These are phyloP conservation scores for Stomatorhinus ivindoensis DNA, from an alignment of 2,113 vertebrate species.

Conservation along the genomic window DNA sequence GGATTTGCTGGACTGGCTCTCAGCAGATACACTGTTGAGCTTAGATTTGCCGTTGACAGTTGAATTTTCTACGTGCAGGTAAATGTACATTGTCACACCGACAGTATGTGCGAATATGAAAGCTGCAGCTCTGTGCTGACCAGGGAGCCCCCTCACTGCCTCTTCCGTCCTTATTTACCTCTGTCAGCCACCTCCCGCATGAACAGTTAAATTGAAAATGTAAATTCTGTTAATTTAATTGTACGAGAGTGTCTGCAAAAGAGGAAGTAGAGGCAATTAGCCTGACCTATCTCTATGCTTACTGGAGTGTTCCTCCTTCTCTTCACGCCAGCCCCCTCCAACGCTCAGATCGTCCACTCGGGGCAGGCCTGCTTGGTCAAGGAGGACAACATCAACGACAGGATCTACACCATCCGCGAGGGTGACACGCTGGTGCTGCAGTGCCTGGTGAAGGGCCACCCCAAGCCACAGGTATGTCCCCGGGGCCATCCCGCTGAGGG, in stretches of 20 bases:
- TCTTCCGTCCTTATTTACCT: not conserved
- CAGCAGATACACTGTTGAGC: not conserved
- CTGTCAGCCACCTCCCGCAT: not conserved
- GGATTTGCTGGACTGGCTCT: not conserved
- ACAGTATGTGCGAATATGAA: not conserved
- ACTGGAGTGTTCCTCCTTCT: not conserved
- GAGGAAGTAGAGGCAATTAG: not conserved
- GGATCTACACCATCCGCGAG: constrained; percentile 95
- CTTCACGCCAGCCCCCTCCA: constrained; percentile 73
- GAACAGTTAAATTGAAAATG: not conserved
- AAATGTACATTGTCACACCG: not conserved
- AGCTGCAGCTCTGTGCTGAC: not conserved
- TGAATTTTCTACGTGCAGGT: not conserved
- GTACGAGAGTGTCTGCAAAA: not conserved
- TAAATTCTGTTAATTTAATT: not conserved
- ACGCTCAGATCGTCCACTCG: constrained; percentile 91
- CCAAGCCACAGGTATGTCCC: constrained; percentile 79
- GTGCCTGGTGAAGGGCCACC: constrained; percentile 91
- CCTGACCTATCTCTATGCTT: not conserved
- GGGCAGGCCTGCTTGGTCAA: constrained; percentile 94
- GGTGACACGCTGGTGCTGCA: constrained; percentile 84
- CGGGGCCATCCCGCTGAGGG: not conserved
- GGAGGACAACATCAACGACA: constrained; percentile 93
- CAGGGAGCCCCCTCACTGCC: not conserved
- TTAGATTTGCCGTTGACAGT: not conserved